phyloP scores from a whole-genome alignment of 2,888 invertebrate species.

The Tachystola acroxantha region DNA sequence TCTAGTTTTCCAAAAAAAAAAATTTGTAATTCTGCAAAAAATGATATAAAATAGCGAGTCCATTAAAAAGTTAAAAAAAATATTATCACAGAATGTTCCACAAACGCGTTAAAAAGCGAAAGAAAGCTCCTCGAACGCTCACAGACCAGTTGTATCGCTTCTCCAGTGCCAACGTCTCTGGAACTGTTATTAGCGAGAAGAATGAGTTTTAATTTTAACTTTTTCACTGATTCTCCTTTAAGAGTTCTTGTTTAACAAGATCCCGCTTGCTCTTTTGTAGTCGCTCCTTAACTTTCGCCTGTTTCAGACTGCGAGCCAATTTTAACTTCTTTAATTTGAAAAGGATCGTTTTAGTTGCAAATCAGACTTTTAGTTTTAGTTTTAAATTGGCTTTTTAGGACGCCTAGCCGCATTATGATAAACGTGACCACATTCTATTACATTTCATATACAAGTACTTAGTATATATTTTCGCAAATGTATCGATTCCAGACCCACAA shows the following conservation, averaged over 20 bases:
- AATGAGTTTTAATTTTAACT: slow-evolving; percentile 63
- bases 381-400: slow-evolving; percentile 1
- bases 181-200: slow-evolving; percentile 32
- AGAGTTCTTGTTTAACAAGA: slow-evolving; percentile 59
- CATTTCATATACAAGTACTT: no score
- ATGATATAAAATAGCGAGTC: neutral
- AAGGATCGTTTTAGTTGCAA: slow-evolving; percentile 34
- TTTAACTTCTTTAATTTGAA: slow-evolving; percentile 53
- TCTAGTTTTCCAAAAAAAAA: no score
- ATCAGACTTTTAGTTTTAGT: slow-evolving; percentile 22
- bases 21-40: no score
- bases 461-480: no score
- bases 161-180: slow-evolving; percentile 8
- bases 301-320: slow-evolving; percentile 36
- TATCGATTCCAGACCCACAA: no score
- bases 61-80: no score
- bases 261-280: slow-evolving; percentile 49
- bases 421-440: no score
- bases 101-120: neutral
- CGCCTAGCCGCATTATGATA: no score
- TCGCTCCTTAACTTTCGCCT: slow-evolving; percentile 30
- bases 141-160: slow-evolving; percentile 11
- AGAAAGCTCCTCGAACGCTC: neutral
- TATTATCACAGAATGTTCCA: neutral
- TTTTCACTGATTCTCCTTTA: slow-evolving; percentile 48